Evolutionary conservation across 2,113 vertebrate genomes (phyloP).

Genomic region (Halcyon malimbica): DNA sequence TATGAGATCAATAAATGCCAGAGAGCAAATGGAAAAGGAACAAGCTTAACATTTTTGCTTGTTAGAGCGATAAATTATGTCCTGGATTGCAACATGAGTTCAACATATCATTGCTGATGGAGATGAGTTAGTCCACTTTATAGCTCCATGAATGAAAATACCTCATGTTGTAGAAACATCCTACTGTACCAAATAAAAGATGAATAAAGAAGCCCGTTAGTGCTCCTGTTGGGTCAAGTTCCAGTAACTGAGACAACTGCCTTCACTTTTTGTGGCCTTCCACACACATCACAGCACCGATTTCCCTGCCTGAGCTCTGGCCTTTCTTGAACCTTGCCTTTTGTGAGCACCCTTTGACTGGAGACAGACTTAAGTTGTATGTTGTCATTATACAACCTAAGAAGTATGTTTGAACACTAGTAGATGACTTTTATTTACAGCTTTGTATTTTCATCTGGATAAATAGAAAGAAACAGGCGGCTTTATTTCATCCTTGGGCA

Average conservation of each 20-base stretch:
- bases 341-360: not conserved
- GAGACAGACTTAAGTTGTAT: not conserved
- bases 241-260: not conserved
- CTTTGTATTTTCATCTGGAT: not conserved
- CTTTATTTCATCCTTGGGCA: not conserved
- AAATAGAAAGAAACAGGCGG: not conserved
- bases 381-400: not conserved
- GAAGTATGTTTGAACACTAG: not conserved
- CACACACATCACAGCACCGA: not conserved
- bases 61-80: not conserved
- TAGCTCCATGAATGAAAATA: not conserved
- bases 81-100: not conserved
- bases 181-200: not conserved
- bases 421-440: not conserved
- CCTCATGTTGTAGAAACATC: not conserved
- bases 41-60: not conserved
- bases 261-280: not conserved
- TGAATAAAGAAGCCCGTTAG: not conserved
- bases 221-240: not conserved
- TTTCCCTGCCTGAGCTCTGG: not conserved
- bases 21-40: not conserved
- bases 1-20: not conserved
- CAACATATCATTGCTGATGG: not conserved
- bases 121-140: not conserved
- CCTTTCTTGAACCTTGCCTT: not conserved